phyloP scores from a whole-genome alignment of 2,797 vertebrate species.

The Stomatorhinus walkeri region DNA sequence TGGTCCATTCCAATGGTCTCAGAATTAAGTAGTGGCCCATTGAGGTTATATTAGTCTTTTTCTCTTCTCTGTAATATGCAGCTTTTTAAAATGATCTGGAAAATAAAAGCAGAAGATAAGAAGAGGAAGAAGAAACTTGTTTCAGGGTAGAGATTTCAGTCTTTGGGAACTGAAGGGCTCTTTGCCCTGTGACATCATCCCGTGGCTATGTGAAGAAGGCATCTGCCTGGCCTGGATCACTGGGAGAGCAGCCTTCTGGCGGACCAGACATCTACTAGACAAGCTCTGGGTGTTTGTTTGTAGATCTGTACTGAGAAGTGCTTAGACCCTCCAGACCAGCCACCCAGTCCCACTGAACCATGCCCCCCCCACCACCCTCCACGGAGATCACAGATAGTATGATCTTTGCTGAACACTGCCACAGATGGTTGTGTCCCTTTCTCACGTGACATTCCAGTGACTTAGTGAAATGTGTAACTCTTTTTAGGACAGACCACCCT shows the following conservation, averaged over 20 bases:
- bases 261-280: neutral
- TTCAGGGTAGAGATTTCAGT: neutral
- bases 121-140: neutral
- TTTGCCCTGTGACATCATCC: neutral
- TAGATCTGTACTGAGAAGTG: neutral
- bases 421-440: neutral
- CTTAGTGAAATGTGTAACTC: neutral
- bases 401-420: neutral
- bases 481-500: neutral
- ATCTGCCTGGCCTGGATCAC: neutral
- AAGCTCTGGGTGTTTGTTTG: neutral
- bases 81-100: neutral
- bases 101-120: constrained; percentile 11
- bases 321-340: neutral
- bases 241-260: neutral
- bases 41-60: neutral
- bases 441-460: neutral
- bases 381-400: neutral
- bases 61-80: neutral
- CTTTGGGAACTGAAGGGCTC: neutral
- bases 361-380: neutral
- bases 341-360: neutral
- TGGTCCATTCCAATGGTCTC: neutral
- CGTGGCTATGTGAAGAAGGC: neutral
- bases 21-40: neutral